Evolutionary conservation across 37 sponge, comb jelly and placozoan species (phyloP).

Genomic region (Oopsacas minuta): DNA sequence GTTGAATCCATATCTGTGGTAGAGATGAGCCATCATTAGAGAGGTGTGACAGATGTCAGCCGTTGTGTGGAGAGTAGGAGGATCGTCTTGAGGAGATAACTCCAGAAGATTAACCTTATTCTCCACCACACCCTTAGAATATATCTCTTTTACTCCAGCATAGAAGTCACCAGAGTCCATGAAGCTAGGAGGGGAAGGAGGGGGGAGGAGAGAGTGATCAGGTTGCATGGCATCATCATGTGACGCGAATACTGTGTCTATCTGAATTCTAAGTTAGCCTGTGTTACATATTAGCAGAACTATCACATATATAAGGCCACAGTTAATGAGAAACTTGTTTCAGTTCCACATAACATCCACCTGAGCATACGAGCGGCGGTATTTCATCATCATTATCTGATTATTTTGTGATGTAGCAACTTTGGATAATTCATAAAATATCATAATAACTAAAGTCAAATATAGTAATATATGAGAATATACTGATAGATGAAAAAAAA

Average conservation of each 20-base stretch:
- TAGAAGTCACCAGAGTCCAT: conserved; percentile 8
- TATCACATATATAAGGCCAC: no score
- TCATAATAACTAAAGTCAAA: no score
- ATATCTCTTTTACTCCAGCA: not conserved
- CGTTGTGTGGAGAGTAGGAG: not conserved
- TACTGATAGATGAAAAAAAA: no score
- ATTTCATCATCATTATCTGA: no score
- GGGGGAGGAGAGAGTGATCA: not conserved
- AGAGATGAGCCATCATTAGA: conserved; percentile 10
- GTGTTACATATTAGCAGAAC: no score
- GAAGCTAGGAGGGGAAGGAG: not conserved
- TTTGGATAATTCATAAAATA: no score
- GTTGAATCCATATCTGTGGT: conserved; percentile 13
- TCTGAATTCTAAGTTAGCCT: not conserved
- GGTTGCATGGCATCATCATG: not conserved
- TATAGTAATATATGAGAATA: no score
- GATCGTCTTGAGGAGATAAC: conserved; percentile 1
- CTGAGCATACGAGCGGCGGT: no score
- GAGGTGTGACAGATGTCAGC: conserved; percentile 15
- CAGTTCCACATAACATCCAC: no score
- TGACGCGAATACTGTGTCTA: not conserved
- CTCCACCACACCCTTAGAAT: not conserved
- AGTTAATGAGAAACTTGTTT: no score
- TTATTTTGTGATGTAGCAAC: no score
- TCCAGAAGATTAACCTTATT: not conserved